Percentiles rank a stretch among this genome's conserved stretches.
Conservation (phyloP, 2,797 vertebrate genomes). For the Pseudomugil tenellus region DNA sequence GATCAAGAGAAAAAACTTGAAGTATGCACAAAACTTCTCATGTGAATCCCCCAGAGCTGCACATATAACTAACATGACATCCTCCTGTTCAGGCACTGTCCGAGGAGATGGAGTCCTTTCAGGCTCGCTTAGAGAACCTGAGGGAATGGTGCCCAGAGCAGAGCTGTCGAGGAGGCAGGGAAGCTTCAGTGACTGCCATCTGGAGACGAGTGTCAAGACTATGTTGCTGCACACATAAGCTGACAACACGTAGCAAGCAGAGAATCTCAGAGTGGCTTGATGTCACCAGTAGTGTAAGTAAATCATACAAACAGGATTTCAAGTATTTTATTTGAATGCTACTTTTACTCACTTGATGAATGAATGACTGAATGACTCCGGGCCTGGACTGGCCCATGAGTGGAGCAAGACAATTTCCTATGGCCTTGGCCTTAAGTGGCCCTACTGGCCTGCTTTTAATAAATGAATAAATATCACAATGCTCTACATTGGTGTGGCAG, state of each 20-base stretch:
- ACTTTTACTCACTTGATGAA: no score
- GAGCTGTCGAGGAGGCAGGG: slow-evolving; percentile 70
- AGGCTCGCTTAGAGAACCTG: slow-evolving; percentile 57
- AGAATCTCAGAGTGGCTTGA: slow-evolving; percentile 86
- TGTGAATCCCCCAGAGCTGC: accelerated
- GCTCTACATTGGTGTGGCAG: no score
- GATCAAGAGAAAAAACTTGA: slow-evolving; percentile 81
- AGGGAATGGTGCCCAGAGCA: slow-evolving; percentile 78
- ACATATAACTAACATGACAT: background rate
- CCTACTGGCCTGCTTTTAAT: no score
- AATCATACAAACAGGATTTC: background rate
- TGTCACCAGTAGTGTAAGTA: slow-evolving; percentile 84
- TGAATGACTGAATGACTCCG: no score
- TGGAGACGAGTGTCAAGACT: slow-evolving; percentile 83
- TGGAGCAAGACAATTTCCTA: no score
- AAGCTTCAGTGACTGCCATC: slow-evolving; percentile 52
- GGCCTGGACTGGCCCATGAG: no score
- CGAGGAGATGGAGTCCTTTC: slow-evolving; percentile 59
- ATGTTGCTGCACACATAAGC: slow-evolving; percentile 68
- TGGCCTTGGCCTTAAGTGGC: no score
- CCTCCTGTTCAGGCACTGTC: slow-evolving; percentile 63
- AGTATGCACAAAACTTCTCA: slow-evolving; percentile 66
- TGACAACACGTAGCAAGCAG: slow-evolving; percentile 79
- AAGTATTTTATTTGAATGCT: no score
- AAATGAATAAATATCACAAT: no score